These are phyloP conservation scores for Cephus sareptanus DNA, from an alignment of 2,888 invertebrate species.

Conservation along the genomic window DNA sequence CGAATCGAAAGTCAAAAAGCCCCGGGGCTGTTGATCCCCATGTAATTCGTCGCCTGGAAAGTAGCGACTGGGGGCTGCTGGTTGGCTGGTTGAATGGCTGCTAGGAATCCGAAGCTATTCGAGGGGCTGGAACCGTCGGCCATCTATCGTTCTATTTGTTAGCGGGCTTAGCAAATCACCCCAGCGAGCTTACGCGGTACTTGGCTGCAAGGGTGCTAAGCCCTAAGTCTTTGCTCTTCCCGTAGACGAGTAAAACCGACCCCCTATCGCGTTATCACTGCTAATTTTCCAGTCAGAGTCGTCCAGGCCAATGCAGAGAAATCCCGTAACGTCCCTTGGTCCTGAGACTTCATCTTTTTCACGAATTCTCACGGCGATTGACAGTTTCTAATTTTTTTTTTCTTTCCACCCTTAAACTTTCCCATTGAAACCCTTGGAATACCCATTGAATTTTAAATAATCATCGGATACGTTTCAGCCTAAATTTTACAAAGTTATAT, in stretches of 20 bases:
- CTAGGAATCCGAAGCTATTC: conserved; percentile 27
- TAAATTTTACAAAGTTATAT: too few relatives aligned
- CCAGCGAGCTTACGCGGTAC: conserved; percentile 61
- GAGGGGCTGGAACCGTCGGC: conserved; percentile 53
- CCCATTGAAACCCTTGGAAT: too few relatives aligned
- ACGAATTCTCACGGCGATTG: too few relatives aligned
- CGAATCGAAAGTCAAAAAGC: conserved; percentile 58
- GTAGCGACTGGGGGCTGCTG: too few relatives aligned
- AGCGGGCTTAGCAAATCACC: conserved; percentile 66
- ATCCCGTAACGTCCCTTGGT: too few relatives aligned
- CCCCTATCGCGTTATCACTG: conserved; percentile 31
- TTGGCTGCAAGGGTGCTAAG: conserved; percentile 58
- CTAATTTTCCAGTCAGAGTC: conserved; percentile 28
- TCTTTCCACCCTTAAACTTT: too few relatives aligned
- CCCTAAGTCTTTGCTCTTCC: conserved; percentile 42
- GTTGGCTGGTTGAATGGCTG: conserved; percentile 13
- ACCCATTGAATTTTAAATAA: too few relatives aligned
- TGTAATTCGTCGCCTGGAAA: conserved; percentile 53
- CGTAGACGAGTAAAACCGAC: conserved; percentile 1
- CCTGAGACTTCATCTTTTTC: too few relatives aligned
- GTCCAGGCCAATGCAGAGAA: too few relatives aligned
- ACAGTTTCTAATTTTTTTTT: too few relatives aligned
- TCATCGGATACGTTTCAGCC: too few relatives aligned
- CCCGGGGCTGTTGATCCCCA: conserved; percentile 50
- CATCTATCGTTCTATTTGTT: conserved; percentile 66